Evolutionary conservation across 2,113 vertebrate species (phyloP).

Genomic region (Hydrolagus affinis): DNA sequence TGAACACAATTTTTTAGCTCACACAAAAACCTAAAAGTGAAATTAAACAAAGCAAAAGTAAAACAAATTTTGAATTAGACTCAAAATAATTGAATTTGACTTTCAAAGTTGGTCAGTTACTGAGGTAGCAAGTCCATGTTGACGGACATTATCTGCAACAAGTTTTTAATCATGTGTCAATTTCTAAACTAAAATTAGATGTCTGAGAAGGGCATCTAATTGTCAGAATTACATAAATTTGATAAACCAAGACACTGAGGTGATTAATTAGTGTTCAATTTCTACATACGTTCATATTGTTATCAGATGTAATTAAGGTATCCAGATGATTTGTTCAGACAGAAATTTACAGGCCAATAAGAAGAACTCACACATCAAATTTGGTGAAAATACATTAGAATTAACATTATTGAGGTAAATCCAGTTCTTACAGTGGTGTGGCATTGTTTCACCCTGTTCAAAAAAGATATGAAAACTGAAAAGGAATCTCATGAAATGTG

Average conservation of each 20-base stretch:
- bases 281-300: not conserved
- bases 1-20: no score
- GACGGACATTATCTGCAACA: not conserved
- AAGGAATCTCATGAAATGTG: not conserved
- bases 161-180: not conserved
- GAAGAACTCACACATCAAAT: not conserved
- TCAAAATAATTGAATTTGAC: not conserved
- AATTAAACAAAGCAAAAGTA: no score
- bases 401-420: not conserved
- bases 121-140: not conserved
- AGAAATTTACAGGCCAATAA: not conserved
- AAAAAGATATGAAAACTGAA: not conserved
- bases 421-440: not conserved
- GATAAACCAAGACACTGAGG: not conserved
- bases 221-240: not conserved
- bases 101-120: not conserved
- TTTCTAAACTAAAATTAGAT: not conserved
- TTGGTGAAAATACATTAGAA: not conserved
- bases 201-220: no score
- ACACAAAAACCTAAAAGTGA: no score
- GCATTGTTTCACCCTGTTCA: not conserved
- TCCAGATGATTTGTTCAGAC: not conserved
- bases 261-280: conserved; percentile 8
- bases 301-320: not conserved
- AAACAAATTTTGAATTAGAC: no score